Evolutionary conservation across 2,113 vertebrate genomes (phyloP).

Genomic region (Thryonomys swinderianus): DNA sequence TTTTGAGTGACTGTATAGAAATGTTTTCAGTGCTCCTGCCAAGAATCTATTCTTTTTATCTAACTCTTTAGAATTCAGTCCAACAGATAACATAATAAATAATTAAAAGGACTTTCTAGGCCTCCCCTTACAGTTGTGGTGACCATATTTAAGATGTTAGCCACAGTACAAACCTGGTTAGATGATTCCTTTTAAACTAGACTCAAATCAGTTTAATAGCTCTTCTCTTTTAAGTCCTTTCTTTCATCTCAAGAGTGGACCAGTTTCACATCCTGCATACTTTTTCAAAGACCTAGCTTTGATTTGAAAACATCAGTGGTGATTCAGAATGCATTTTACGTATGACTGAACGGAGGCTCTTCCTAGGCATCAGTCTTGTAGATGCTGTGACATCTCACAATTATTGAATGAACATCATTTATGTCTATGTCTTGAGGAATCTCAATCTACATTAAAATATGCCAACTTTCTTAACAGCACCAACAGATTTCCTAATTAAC

Average conservation of each 20-base stretch:
- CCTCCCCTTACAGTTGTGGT: not conserved
- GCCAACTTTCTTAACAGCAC: slow-evolving; percentile 56
- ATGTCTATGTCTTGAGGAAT: slow-evolving; percentile 55
- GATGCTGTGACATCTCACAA: slow-evolving; percentile 17
- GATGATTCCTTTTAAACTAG: slow-evolving; percentile 39
- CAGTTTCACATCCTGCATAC: not conserved
- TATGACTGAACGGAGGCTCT: not conserved
- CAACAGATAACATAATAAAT: slow-evolving; percentile 12
- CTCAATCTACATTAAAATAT: slow-evolving; percentile 70
- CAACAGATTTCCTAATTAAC: slow-evolving; percentile 79
- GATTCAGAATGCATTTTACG: slow-evolving; percentile 38
- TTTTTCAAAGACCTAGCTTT: slow-evolving; percentile 30
- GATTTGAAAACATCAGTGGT: slow-evolving; percentile 31
- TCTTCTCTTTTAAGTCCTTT: slow-evolving; percentile 36
- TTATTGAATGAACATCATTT: slow-evolving; percentile 50
- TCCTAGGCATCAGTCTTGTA: not conserved
- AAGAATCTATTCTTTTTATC: slow-evolving; percentile 27
- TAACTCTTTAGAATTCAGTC: slow-evolving; percentile 27
- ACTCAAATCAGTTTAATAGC: not conserved
- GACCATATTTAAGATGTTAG: slow-evolving; percentile 54
- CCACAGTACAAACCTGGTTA: not conserved
- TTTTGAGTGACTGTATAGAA: slow-evolving; percentile 10
- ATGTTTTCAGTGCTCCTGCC: not conserved
- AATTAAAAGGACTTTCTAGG: not conserved
- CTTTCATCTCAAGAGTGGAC: slow-evolving; percentile 41